A percentile compares a stretch with the other conserved stretches of the same genome.
Evolutionary conservation across 2,113 vertebrate genomes (phyloP).

Genomic region (Clarias batrachus): DNA sequence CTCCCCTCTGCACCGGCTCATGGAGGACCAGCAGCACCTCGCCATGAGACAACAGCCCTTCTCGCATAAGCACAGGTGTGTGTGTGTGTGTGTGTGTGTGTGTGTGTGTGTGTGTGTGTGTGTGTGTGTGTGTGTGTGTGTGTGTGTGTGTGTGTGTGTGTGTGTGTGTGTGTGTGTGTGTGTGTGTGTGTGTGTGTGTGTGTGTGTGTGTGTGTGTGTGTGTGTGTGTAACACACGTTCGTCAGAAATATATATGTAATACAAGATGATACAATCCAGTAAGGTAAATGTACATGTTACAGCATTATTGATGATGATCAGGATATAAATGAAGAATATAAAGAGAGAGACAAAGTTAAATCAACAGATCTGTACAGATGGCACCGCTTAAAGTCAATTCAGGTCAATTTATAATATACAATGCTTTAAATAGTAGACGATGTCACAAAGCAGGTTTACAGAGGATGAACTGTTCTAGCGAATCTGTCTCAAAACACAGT

Average conservation of each 20-base stretch:
- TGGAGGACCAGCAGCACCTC: constrained; percentile 91
- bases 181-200: constrained; percentile 69
- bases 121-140: background rate
- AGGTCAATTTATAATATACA: no score
- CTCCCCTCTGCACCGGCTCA: constrained; percentile 82
- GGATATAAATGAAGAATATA: background rate
- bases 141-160: background rate
- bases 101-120: background rate
- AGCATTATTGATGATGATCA: background rate
- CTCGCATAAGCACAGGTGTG: constrained; percentile 86
- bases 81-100: constrained; percentile 8
- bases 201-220: background rate
- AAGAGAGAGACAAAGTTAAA: background rate
- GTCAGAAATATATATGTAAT: background rate
- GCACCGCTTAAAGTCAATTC: background rate
- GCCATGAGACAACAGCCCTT: constrained; percentile 92
- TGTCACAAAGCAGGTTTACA: no score
- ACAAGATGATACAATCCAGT: background rate
- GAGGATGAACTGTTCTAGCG: no score
- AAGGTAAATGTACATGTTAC: background rate
- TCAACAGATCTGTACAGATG: background rate
- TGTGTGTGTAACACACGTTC: background rate
- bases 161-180: constrained; percentile 59
- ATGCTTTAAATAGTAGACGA: no score
- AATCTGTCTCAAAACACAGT: no score